A percentile compares a stretch with the other conserved stretches of the same genome.
Evolutionary conservation across 2,113 vertebrate genomes (phyloP).

Genomic region (Epinephelus moara): DNA sequence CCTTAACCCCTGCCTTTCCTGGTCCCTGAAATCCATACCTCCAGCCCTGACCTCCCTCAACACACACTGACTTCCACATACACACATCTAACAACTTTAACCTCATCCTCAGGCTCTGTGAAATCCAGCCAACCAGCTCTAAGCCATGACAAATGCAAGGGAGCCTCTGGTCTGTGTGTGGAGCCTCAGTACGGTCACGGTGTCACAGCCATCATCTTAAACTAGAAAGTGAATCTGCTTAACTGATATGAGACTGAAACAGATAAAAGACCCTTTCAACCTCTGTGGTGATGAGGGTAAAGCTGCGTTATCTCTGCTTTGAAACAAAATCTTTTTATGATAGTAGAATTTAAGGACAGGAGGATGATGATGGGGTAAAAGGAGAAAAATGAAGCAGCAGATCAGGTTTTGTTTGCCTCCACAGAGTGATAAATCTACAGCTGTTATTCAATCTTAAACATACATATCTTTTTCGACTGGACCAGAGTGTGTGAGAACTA

Average conservation of each 20-base stretch:
- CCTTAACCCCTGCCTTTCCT: constrained; percentile 42
- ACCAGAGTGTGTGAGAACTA: constrained; percentile 47
- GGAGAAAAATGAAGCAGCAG: constrained; percentile 1
- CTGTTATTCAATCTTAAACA: constrained; percentile 49
- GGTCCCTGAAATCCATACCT: constrained; percentile 49
- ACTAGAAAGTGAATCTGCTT: constrained; percentile 32
- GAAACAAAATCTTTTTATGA: background rate
- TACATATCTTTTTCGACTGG: constrained; percentile 25
- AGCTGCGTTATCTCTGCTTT: background rate
- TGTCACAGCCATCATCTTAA: constrained; percentile 2
- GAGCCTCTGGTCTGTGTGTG: constrained; percentile 31
- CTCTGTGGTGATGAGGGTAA: background rate
- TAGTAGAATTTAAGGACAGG: background rate
- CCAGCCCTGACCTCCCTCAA: constrained; percentile 34
- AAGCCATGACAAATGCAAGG: constrained; percentile 57
- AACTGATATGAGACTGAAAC: background rate
- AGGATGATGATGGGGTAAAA: background rate
- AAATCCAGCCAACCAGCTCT: constrained; percentile 25
- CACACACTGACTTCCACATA: constrained; percentile 16
- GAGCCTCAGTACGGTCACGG: background rate
- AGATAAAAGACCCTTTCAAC: background rate
- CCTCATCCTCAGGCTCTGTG: constrained; percentile 13
- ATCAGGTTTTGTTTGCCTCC: constrained; percentile 46
- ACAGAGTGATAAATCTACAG: constrained; percentile 47
- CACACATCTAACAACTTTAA: constrained; percentile 7